A percentile compares a stretch with the other conserved stretches of the same genome.
phyloP scores from a whole-genome alignment of 2,113 vertebrate genomes.

The Polypterus senegalus region DNA sequence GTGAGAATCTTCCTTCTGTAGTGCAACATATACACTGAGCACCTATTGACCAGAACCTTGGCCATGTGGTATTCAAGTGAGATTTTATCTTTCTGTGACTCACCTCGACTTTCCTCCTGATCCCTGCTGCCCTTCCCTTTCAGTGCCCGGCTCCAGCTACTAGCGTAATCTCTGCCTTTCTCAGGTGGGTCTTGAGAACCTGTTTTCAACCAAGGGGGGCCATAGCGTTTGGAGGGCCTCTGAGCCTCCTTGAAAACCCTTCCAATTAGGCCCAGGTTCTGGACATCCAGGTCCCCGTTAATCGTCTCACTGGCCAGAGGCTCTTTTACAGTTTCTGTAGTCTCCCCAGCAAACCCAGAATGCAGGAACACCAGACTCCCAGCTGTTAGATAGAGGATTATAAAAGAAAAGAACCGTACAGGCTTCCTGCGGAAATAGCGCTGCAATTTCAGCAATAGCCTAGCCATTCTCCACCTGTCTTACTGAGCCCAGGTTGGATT shows the following conservation, averaged over 20 bases:
- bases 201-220: constrained; percentile 62
- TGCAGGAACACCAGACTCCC: constrained; percentile 87
- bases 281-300: constrained; percentile 30
- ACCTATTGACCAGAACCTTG: neutral
- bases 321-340: constrained; percentile 25
- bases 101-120: constrained; percentile 79
- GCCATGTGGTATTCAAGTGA: neutral
- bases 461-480: constrained; percentile 66
- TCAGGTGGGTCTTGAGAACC: constrained; percentile 35
- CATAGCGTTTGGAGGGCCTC: constrained; percentile 41
- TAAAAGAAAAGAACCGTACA: constrained; percentile 78
- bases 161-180: constrained; percentile 49
- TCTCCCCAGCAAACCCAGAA: constrained; percentile 61
- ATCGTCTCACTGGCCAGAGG: constrained; percentile 28
- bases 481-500: no score
- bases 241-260: constrained; percentile 51
- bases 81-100: constrained; percentile 18
- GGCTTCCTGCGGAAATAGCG: constrained; percentile 81
- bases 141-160: constrained; percentile 54
- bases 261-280: constrained; percentile 48
- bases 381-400: constrained; percentile 80
- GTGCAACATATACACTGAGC: no score
- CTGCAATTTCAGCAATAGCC: constrained; percentile 77
- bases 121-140: constrained; percentile 63
- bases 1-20: neutral